Conservation (phyloP, 92 coral and sea anemone genomes). For the Parazoanthus atlanticus region DNA sequence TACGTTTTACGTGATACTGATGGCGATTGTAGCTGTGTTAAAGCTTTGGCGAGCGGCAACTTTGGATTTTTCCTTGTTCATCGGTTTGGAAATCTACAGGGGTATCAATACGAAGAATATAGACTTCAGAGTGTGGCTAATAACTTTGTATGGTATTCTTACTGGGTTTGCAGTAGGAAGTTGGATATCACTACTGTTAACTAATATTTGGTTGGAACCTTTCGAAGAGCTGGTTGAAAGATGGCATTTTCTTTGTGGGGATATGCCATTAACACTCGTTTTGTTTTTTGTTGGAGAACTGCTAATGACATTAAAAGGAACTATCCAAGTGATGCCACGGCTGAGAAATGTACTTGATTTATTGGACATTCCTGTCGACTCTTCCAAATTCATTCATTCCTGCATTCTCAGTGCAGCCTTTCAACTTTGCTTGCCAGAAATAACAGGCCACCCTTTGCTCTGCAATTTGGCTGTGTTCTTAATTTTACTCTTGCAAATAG, state of each 20-base stretch:
- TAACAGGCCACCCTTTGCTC: not conserved
- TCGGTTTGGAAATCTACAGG: conserved; percentile 1
- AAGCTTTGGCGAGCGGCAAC: not conserved
- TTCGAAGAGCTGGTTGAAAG: not conserved
- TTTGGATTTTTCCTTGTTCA: not conserved
- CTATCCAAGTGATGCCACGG: not conserved
- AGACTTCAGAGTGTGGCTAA: conserved; percentile 7
- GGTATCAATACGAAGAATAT: not conserved
- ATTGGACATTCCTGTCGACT: conserved; percentile 10
- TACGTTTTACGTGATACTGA: not conserved
- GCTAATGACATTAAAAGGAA: not conserved
- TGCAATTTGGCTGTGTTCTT: not conserved
- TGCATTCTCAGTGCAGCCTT: conserved; percentile 9
- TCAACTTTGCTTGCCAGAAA: not conserved
- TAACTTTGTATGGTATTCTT: not conserved
- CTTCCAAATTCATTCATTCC: not conserved
- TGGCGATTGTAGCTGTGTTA: not conserved
- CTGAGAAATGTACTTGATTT: not conserved
- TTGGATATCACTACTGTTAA: not conserved
- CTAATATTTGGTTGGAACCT: not conserved
- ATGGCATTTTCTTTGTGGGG: not conserved
- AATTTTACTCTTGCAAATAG: not conserved
- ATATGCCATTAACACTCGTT: not conserved
- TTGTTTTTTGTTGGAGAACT: not conserved
- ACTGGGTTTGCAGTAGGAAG: not conserved